Conservation (phyloP, 1,140 invertebrate genomes). For the Drosophila pandora region DNA sequence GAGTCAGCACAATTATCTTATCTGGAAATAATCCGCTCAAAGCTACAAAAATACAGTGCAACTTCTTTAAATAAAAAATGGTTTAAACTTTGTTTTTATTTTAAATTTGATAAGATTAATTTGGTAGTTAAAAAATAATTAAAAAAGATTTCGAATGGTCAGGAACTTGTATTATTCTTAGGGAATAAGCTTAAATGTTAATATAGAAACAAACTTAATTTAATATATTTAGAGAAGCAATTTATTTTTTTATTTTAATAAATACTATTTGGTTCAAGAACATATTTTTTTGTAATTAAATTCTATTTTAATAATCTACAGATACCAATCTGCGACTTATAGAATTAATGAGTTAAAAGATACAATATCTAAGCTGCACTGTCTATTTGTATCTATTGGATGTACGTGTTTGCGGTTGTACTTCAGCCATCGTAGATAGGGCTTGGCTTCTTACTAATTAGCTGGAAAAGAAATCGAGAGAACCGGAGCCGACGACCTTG, state of each 20-base stretch:
- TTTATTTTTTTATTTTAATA: too few species aligned
- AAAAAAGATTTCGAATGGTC: not conserved
- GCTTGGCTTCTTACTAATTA: conserved; percentile 2
- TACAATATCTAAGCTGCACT: not conserved
- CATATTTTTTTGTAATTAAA: too few species aligned
- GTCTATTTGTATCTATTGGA: not conserved
- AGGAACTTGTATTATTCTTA: too few species aligned
- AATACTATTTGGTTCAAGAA: too few species aligned
- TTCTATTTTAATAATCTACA: too few species aligned
- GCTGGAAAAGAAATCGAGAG: conserved; percentile 22
- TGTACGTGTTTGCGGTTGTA: conserved; percentile 10
- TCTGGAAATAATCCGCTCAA: conserved; percentile 15
- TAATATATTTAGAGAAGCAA: too few species aligned
- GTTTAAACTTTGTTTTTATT: not conserved
- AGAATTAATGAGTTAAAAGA: too few species aligned
- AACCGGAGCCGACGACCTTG: conserved; percentile 52
- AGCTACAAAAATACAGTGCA: conserved; percentile 11
- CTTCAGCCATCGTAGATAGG: conserved; percentile 4
- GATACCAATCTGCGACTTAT: too few species aligned
- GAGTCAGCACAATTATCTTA: conserved; percentile 31
- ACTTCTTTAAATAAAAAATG: not conserved
- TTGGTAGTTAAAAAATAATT: not conserved
- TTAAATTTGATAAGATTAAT: too few species aligned
- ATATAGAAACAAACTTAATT: too few species aligned
- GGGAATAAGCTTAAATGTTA: too few species aligned